Base-by-base conservation (phyloP, 2,113 vertebrate genomes). In the Bolborhynchus lineola region DNA sequence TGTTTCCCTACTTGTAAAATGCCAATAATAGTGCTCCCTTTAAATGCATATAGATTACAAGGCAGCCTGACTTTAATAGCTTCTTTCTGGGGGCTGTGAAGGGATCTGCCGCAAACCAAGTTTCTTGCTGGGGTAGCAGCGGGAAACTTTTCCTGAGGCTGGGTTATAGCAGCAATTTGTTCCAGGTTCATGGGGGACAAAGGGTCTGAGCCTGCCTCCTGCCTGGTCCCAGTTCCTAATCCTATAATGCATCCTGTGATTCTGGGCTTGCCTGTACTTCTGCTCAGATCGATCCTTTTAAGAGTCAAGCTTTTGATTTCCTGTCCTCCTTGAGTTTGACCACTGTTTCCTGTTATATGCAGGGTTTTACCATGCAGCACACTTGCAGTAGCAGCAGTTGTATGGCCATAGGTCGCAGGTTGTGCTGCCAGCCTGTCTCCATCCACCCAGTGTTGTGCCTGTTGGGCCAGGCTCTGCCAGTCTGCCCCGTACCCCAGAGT, bases 281-380 rank as follows among this genome's bases (percentile, higher is more conserved):
- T 53, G 25, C 13, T 76, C n/a, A 42, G 29, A 44, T 59, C 3
- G 14, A 50, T 75, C 46, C 47, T 26, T 75, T 78, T 86, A 62
- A 47, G 25, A 9, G 39, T 25, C 55, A 62, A 59, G 57, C 52
- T 71, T 90, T 80, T 47, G 16, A 59, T 81, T 79, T 62, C 33
- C 21, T 39, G 59, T 71, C 83, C 37, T 42, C 65, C 95, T 88
- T 95, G 94, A 95, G 64, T 96, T 64, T 96, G 87, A 72, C 64
- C 62, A 8, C 72, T 88, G 93, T 96, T 93, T 97, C 94, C 95
- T 97, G 94, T 97, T 98, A 96, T 96, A 70, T 86, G 16, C 31
- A 9, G 20, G 39, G 24, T 1, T 24, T 84, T 95, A 71, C 72
- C 63, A 46, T 6, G 21, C 67, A 59, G 11, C 47, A 90, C 55